phyloP scores from a whole-genome alignment of 2,888 invertebrate genomes.

The Pollenia angustigena region DNA sequence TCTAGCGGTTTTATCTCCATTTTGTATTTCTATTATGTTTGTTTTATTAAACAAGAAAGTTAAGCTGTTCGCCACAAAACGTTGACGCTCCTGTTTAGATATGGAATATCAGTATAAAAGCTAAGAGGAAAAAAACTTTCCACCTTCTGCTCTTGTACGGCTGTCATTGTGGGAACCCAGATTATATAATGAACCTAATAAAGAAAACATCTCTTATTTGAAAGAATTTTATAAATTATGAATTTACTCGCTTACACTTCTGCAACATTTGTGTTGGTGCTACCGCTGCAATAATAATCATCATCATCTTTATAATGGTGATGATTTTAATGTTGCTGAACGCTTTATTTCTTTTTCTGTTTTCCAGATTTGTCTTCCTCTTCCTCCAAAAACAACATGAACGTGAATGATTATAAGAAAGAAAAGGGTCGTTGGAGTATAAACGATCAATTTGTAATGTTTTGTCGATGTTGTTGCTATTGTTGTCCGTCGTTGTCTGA shows the following conservation, averaged over 20 bases:
- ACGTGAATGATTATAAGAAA: slow-evolving; percentile 45
- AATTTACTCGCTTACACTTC: slow-evolving; percentile 3
- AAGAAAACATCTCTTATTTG: no score
- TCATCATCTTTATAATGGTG: slow-evolving; percentile 55
- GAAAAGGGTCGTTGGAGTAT: slow-evolving; percentile 67
- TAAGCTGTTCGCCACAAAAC: no score
- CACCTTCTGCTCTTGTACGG: no score
- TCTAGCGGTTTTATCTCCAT: no score
- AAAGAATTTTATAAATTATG: neutral
- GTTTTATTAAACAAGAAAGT: no score
- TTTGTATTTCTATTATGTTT: no score
- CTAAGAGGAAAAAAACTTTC: no score
- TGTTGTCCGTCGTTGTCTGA: slow-evolving; percentile 48
- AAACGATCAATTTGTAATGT: slow-evolving; percentile 71
- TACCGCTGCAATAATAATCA: slow-evolving; percentile 26
- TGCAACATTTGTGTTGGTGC: slow-evolving; percentile 42
- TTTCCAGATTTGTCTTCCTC: neutral
- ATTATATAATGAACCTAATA: neutral
- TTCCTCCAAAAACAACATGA: slow-evolving; percentile 40
- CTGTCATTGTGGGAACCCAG: neutral
- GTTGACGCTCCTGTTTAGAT: no score
- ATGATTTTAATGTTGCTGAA: slow-evolving; percentile 71
- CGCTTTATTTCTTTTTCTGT: slow-evolving; percentile 27
- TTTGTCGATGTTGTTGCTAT: slow-evolving; percentile 23
- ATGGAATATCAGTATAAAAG: no score